Evolutionary conservation across 2,797 vertebrate species (phyloP), one percentile per base, ranked within the genome.

Genomic region (Coccyzus lansbergi): DNA sequence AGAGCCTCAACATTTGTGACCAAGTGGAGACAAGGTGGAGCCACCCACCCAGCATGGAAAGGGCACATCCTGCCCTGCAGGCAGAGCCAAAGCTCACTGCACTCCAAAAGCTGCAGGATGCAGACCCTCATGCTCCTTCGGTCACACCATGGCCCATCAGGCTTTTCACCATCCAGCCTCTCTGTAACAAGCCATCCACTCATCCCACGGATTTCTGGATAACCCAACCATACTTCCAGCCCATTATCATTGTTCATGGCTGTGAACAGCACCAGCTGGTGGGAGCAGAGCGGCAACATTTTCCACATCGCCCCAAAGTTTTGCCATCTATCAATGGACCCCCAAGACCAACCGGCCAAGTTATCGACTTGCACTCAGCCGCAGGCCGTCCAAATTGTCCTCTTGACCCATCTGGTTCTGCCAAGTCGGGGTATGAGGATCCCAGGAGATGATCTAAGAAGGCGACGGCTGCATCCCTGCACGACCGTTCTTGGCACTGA

Each of bases 401-500:
- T 63, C 68, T 24, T 40, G 31, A 62, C 68, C 68, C 51, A 0
- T 17, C 51, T 7, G 7, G 18, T 75, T 49, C 75, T 42, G 65
- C 65, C 79, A 63, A 25, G 31, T 11, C 2, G 6, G 68, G 52
- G 36, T 19, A 34, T 4, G 10, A 60, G 55, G 49, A 65, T 46
- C 49, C 70, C 51, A 26, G 42, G 42, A 63, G 34, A 83, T 0
- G 3, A 60, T 29, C 48, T 58, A 1, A 0, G 8, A 71, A 13
- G 36, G 62, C 0, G 2, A n/a, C 11, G 8, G 78, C 85, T 1
- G 0, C 4, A 2, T n/a, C 49, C 63, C 40, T 5, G 3, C 5
- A 1, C 3, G 1, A 67, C 55, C 63, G 53, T n/a, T 62, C 42
- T 24, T 0, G 0, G 40, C 58, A 46, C 22, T 0, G 0, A 49